A percentile compares a stretch with the other conserved stretches of the same genome.
Conservation (phyloP, 2,113 vertebrate genomes). For the Phycodurus eques region DNA sequence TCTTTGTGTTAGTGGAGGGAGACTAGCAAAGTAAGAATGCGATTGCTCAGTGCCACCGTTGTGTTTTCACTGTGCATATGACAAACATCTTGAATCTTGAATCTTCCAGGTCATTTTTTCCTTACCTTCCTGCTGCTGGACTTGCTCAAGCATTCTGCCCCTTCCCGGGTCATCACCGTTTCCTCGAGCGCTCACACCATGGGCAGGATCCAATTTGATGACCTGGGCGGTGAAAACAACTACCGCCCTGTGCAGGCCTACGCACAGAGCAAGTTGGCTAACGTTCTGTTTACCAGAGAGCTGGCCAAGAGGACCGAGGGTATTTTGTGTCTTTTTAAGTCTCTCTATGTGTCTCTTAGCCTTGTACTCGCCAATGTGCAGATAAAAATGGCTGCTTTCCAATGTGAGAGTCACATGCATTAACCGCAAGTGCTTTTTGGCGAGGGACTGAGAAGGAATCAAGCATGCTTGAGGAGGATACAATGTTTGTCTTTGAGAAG, state of each 20-base stretch:
- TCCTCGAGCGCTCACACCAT: constrained; percentile 56
- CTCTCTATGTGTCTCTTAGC: constrained; percentile 6
- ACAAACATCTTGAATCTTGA: too few species aligned
- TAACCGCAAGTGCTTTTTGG: constrained; percentile 41
- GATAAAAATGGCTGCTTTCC: constrained; percentile 25
- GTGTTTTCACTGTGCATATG: too few species aligned
- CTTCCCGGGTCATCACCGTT: constrained; percentile 72
- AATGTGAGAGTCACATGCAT: constrained; percentile 60
- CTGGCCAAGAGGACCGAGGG: constrained; percentile 66
- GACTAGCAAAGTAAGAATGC: too few species aligned
- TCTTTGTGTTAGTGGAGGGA: too few species aligned
- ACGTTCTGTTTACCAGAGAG: constrained; percentile 72
- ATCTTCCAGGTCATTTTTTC: constrained; percentile 70
- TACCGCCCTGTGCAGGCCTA: constrained; percentile 67
- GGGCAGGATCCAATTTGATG: constrained; percentile 72
- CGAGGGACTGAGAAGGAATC: constrained; percentile 13
- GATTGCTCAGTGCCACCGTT: too few species aligned
- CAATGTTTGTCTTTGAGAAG: background rate
- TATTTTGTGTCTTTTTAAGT: constrained; percentile 27
- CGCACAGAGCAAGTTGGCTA: constrained; percentile 74
- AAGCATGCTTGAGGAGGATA: constrained; percentile 7
- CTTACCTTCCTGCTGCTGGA: constrained; percentile 73
- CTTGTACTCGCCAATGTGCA: background rate
- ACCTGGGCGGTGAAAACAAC: constrained; percentile 57
- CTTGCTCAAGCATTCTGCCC: constrained; percentile 73